Evolutionary conservation across 2,113 vertebrate genomes (phyloP).

Genomic region (Pteropus alecto): DNA sequence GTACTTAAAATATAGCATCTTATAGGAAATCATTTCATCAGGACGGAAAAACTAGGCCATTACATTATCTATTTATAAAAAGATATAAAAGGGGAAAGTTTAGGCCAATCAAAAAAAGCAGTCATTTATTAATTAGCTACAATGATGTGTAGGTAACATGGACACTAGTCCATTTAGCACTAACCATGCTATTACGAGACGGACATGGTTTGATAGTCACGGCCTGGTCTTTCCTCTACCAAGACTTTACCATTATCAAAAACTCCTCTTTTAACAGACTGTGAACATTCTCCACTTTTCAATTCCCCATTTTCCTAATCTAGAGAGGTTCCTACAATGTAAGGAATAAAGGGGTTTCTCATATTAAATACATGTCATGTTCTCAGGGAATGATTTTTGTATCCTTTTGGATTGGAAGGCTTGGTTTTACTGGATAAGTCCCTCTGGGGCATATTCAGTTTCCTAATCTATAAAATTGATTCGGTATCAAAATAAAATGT

Average conservation of each 20-base stretch:
- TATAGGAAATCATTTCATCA: neutral
- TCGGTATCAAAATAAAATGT: slow-evolving; percentile 13
- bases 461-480: slow-evolving; percentile 8
- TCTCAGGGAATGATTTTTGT: neutral
- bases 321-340: neutral
- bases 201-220: neutral
- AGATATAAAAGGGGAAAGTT: neutral
- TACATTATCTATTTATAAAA: slow-evolving; percentile 18
- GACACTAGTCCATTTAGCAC: neutral
- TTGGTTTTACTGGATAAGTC: slow-evolving; percentile 28
- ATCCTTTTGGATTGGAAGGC: neutral
- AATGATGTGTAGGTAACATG: neutral
- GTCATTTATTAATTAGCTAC: neutral
- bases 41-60: neutral
- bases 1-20: neutral
- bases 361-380: neutral
- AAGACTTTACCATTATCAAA: neutral
- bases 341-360: neutral
- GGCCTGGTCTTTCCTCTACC: neutral
- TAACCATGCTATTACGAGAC: neutral
- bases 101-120: neutral
- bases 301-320: neutral
- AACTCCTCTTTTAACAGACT: neutral
- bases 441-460: neutral
- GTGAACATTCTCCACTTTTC: neutral